Evolutionary conservation across 2,888 invertebrate species (phyloP).

Genomic region (Pyralis farinalis): DNA sequence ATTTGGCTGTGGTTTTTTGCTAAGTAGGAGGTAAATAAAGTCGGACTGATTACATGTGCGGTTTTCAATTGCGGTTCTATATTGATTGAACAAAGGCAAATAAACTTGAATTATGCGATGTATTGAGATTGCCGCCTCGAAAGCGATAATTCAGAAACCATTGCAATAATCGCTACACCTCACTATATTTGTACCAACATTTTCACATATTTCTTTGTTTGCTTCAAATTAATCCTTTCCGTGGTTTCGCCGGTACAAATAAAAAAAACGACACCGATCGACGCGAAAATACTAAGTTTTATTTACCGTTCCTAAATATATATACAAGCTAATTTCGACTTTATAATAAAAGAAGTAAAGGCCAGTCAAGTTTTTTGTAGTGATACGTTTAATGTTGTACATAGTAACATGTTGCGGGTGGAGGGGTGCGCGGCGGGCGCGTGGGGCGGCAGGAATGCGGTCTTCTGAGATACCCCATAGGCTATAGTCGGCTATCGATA

Average conservation of each 20-base stretch:
- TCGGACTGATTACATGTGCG: too few species aligned
- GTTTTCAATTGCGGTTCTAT: too few species aligned
- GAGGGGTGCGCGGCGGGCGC: constrained; percentile 38
- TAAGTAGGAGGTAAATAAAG: too few species aligned
- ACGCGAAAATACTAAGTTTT: constrained; percentile 32
- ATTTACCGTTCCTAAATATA: constrained; percentile 9
- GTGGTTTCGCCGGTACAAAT: constrained; percentile 56
- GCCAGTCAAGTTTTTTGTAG: constrained; percentile 13
- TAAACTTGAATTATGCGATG: too few species aligned
- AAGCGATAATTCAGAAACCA: too few species aligned
- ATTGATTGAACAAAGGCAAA: too few species aligned
- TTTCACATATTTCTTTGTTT: constrained; percentile 59
- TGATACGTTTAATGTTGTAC: constrained; percentile 9
- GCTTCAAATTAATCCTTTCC: constrained; percentile 74
- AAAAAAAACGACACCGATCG: constrained; percentile 64
- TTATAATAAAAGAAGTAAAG: constrained; percentile 21
- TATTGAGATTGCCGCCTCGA: too few species aligned
- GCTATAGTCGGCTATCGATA: constrained; percentile 55
- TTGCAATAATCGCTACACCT: background rate
- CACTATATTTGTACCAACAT: constrained; percentile 23
- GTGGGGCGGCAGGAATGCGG: constrained; percentile 66
- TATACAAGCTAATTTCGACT: constrained; percentile 21
- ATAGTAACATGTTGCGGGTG: constrained; percentile 36
- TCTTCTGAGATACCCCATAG: constrained; percentile 70
- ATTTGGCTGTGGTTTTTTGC: too few species aligned